Evolutionary conservation across 2,888 invertebrate genomes (phyloP).

Genomic region (Papilio gigon): DNA sequence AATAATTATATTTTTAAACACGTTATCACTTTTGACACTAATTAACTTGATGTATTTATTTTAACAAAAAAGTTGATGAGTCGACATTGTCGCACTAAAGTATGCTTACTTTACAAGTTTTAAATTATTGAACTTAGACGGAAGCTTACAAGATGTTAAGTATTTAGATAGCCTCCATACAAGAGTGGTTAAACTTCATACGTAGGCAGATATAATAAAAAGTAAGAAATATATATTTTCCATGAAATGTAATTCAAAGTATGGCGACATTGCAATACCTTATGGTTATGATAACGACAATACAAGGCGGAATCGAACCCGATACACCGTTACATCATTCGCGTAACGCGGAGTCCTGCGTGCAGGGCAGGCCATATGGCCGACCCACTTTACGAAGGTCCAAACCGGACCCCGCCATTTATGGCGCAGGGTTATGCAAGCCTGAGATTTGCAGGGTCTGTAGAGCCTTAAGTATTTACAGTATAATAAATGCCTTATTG

Average conservation of each 20-base stretch:
- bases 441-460: conserved; percentile 11
- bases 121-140: too few species aligned
- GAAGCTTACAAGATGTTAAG: too few species aligned
- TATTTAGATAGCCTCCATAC: neutral
- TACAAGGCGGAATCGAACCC: conserved; percentile 28
- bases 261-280: neutral
- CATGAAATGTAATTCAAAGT: neutral
- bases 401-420: conserved; percentile 67
- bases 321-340: conserved; percentile 20
- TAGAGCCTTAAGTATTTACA: conserved; percentile 1
- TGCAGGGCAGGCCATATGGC: conserved; percentile 68
- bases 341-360: conserved; percentile 48
- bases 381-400: conserved; percentile 80
- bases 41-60: neutral
- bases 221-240: neutral
- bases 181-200: neutral
- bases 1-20: neutral
- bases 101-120: neutral
- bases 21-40: neutral
- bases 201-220: neutral
- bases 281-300: conserved; percentile 22
- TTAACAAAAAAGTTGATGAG: neutral
- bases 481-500: conserved; percentile 20
- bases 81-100: neutral
- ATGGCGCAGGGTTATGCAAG: conserved; percentile 73